These are phyloP conservation scores for Leuctra nigra DNA, from an alignment of 2,888 invertebrate genomes.

Conservation along the genomic window DNA sequence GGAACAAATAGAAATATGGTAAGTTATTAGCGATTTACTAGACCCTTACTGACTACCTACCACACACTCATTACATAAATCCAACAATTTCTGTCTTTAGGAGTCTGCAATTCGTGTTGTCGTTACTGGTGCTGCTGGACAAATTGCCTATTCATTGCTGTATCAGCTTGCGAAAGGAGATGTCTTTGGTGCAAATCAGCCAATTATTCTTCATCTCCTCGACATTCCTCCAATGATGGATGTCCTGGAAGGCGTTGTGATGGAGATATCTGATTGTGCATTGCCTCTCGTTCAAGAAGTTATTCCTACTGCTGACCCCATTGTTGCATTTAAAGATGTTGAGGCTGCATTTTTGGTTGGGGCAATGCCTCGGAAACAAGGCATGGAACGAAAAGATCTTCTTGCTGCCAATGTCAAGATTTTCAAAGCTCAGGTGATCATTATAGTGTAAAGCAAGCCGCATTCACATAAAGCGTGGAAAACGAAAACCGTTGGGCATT, in stretches of 20 bases:
- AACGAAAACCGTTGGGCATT: no score
- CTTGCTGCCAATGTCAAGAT: slow-evolving; percentile 96
- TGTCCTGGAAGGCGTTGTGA: slow-evolving; percentile 95
- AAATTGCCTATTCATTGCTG: slow-evolving; percentile 95
- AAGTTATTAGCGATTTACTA: no score
- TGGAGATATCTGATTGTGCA: slow-evolving; percentile 96
- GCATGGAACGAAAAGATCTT: slow-evolving; percentile 98
- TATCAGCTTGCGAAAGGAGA: slow-evolving; percentile 93
- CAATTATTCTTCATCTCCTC: slow-evolving; percentile 79
- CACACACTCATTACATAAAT: background rate
- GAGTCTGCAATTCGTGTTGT: slow-evolving; percentile 84
- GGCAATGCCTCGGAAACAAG: slow-evolving; percentile 94
- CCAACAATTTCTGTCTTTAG: slow-evolving; percentile 43
- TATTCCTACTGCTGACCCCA: slow-evolving; percentile 80
- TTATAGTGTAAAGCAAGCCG: no score
- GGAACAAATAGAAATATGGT: no score
- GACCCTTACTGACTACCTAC: no score
- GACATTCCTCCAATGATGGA: slow-evolving; percentile 96
- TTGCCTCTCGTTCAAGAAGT: slow-evolving; percentile 77
- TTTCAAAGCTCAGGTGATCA: slow-evolving; percentile 77
- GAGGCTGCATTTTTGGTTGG: slow-evolving; percentile 96
- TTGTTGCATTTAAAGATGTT: slow-evolving; percentile 90
- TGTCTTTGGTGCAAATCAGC: slow-evolving; percentile 86
- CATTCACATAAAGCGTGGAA: no score
- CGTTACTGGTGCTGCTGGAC: slow-evolving; percentile 98